These are phyloP conservation scores for Nycticryphes semicollaris DNA, from an alignment of 2,113 vertebrate species.

Conservation along the genomic window DNA sequence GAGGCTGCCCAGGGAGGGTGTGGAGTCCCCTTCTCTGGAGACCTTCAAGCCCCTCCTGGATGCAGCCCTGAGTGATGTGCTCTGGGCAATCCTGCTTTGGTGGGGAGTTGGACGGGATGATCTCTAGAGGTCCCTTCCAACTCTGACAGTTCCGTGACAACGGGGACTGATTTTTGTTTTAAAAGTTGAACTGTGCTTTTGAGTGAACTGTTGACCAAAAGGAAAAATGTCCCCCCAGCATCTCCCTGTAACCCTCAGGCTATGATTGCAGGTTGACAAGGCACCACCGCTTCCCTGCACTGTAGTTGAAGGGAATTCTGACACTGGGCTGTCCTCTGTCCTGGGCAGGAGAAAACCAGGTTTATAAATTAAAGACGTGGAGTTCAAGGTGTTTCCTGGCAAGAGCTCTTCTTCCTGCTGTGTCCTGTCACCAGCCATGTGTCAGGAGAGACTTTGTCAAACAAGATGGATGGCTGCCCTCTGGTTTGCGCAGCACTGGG, in stretches of 20 bases:
- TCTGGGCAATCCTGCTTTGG: too few relatives aligned
- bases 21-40: too few relatives aligned
- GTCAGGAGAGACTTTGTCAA: neutral
- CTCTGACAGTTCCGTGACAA: neutral
- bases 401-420: neutral
- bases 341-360: neutral
- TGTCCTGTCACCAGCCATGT: neutral
- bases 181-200: accelerated
- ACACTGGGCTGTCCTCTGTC: neutral
- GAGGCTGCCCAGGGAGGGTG: too few relatives aligned
- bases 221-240: neutral
- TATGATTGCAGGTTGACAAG: neutral
- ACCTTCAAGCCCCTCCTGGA: too few relatives aligned
- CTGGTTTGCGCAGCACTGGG: neutral
- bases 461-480: neutral
- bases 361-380: neutral
- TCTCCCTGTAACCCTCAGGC: accelerated
- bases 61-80: too few relatives aligned
- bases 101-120: too few relatives aligned
- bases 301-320: neutral
- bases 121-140: too few relatives aligned
- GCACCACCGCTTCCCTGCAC: neutral
- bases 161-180: neutral
- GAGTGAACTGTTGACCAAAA: neutral
- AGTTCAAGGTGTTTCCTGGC: neutral